Conservation (phyloP, 1,140 invertebrate genomes). For the Kradibia gibbosae region DNA sequence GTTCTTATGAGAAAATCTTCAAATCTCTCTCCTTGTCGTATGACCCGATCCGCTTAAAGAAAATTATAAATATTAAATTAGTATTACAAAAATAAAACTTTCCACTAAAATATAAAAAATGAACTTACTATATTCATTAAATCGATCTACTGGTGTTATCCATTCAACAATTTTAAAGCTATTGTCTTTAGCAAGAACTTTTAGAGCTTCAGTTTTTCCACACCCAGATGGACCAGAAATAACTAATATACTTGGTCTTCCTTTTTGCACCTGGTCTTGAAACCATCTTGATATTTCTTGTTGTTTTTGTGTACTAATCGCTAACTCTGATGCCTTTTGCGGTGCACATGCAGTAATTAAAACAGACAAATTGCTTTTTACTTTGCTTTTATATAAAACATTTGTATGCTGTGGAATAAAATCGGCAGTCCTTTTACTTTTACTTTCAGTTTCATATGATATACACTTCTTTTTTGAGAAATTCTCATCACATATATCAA, state of each 20-base stretch:
- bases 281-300: slow-evolving; percentile 67
- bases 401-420: slow-evolving; percentile 2
- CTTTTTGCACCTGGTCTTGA: slow-evolving; percentile 56
- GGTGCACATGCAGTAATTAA: slow-evolving; percentile 64
- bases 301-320: slow-evolving; percentile 66
- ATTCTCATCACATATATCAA: slow-evolving; percentile 27
- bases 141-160: slow-evolving; percentile 80
- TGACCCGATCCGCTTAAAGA: slow-evolving; percentile 55
- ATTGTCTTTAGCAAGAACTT: slow-evolving; percentile 75
- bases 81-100: background rate
- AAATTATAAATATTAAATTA: slow-evolving; percentile 16
- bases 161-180: slow-evolving; percentile 78
- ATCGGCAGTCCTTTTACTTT: background rate
- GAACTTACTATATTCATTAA: slow-evolving; percentile 66
- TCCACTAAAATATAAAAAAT: slow-evolving; percentile 12
- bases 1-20: slow-evolving; percentile 79
- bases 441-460: background rate
- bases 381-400: slow-evolving; percentile 47
- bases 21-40: slow-evolving; percentile 77
- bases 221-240: slow-evolving; percentile 82
- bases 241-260: slow-evolving; percentile 75
- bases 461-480: slow-evolving; percentile 20
- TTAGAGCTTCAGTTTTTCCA: slow-evolving; percentile 80
- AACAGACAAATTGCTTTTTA: slow-evolving; percentile 54
- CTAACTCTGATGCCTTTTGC: slow-evolving; percentile 60